These are phyloP conservation scores for Ochlodes sylvanus DNA, from an alignment of 2,888 invertebrate species.

Conservation along the genomic window DNA sequence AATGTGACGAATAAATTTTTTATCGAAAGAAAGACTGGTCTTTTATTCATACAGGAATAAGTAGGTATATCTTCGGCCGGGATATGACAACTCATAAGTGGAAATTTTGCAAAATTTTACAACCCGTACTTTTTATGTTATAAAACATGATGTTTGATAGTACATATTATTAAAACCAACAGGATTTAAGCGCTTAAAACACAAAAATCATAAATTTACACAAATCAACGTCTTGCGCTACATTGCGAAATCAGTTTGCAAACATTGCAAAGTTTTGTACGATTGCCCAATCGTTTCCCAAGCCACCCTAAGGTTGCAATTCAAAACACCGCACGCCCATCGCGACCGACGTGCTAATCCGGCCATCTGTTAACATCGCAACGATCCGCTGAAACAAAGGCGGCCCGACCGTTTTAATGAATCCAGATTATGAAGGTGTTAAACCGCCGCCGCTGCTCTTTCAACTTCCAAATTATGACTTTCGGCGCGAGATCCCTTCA, in stretches of 20 bases:
- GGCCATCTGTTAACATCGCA: slow-evolving; percentile 79
- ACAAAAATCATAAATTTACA: no score
- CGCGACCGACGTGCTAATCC: slow-evolving; percentile 74
- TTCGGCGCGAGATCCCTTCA: slow-evolving; percentile 70
- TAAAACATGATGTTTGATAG: no score
- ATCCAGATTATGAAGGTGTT: slow-evolving; percentile 84
- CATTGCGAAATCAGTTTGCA: not conserved
- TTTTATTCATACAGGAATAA: no score
- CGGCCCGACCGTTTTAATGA: slow-evolving; percentile 79
- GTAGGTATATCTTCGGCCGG: no score
- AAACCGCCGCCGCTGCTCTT: slow-evolving; percentile 77
- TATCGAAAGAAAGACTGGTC: no score
- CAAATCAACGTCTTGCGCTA: no score
- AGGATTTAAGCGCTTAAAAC: no score
- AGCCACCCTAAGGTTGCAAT: slow-evolving; percentile 15
- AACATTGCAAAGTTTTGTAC: not conserved
- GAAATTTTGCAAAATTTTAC: no score
- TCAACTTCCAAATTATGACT: slow-evolving; percentile 83
- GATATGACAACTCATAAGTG: no score
- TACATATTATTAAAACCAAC: no score
- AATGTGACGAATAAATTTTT: not conserved
- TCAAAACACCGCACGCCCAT: slow-evolving; percentile 56
- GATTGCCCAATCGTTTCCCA: not conserved
- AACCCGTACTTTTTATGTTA: no score
- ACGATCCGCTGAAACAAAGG: slow-evolving; percentile 83